Evolutionary conservation across 2,888 invertebrate genomes (phyloP).

Genomic region (Drosophila paranaensis): DNA sequence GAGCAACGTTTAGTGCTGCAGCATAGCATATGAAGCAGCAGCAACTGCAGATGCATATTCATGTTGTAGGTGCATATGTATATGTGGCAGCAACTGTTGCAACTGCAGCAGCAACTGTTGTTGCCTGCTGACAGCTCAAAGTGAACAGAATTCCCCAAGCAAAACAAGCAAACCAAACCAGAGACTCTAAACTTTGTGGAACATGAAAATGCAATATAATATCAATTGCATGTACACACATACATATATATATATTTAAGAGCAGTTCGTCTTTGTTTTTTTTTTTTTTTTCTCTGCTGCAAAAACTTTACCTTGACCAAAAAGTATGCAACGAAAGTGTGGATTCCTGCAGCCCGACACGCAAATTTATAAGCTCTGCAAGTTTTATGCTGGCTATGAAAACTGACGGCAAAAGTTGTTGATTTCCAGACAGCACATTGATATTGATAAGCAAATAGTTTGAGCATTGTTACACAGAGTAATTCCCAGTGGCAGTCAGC

Average conservation of each 20-base stretch:
- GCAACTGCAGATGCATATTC: not conserved
- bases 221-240: no score
- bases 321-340: conserved; percentile 8
- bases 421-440: conserved; percentile 14
- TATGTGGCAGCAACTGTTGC: conserved; percentile 15
- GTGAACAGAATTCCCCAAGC: conserved; percentile 20
- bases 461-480: not conserved
- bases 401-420: conserved; percentile 21
- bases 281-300: conserved; percentile 17
- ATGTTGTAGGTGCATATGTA: not conserved
- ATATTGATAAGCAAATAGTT: conserved; percentile 27
- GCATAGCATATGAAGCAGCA: not conserved
- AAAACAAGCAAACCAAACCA: conserved; percentile 7
- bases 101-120: conserved; percentile 13
- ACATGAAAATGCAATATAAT: conserved; percentile 59
- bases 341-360: conserved; percentile 8
- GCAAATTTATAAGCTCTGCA: conserved; percentile 15
- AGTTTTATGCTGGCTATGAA: conserved; percentile 6
- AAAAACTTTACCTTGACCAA: conserved; percentile 21
- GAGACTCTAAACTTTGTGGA: conserved; percentile 35
- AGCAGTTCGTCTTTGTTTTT: conserved; percentile 6
- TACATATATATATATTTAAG: conserved; percentile 1
- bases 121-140: conserved; percentile 37
- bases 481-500: not conserved
- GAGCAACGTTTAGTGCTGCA: conserved; percentile 40